Evolutionary conservation across 2,797 vertebrate genomes (phyloP).

Genomic region (Cynodonichthys magdalenae): DNA sequence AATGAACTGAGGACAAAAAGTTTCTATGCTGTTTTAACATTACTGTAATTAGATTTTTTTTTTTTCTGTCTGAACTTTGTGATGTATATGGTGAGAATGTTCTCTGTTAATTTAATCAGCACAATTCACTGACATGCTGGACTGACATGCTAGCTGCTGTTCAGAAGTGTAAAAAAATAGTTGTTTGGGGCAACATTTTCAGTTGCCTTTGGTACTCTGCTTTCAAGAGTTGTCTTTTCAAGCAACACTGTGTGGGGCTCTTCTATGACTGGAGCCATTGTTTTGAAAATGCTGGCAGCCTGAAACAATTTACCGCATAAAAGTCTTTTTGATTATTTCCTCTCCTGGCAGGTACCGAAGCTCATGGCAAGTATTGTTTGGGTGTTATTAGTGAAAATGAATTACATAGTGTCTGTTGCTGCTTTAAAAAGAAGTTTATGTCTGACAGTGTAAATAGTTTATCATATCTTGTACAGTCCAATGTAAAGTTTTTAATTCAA

Average conservation of each 20-base stretch:
- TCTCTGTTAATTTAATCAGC: constrained; percentile 99
- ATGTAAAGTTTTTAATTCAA: constrained; percentile 99
- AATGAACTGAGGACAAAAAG: constrained; percentile 85
- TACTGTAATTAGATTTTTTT: constrained; percentile 89
- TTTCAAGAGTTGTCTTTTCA: constrained; percentile 87
- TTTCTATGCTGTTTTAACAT: constrained; percentile 92
- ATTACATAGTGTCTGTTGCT: constrained; percentile 98
- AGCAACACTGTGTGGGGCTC: constrained; percentile 91
- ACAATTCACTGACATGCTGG: constrained; percentile 99
- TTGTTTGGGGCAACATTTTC: constrained; percentile 87
- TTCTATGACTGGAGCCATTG: constrained; percentile 78
- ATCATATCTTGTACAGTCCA: constrained; percentile 99
- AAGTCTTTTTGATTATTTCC: constrained; percentile 77
- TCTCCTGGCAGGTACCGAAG: constrained; percentile 89
- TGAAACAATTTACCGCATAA: constrained; percentile 88
- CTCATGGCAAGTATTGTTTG: constrained; percentile 93
- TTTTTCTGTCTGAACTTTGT: constrained; percentile 87
- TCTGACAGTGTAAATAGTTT: constrained; percentile 99
- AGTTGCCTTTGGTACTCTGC: constrained; percentile 93
- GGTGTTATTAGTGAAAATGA: constrained; percentile 91
- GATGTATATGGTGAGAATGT: constrained; percentile 99
- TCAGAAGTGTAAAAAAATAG: constrained; percentile 91
- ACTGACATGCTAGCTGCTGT: constrained; percentile 99
- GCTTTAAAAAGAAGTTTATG: constrained; percentile 98
- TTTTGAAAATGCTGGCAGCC: constrained; percentile 86